Evolutionary conservation across 1,140 invertebrate species (phyloP).

Genomic region (Aphidius gifuensis): DNA sequence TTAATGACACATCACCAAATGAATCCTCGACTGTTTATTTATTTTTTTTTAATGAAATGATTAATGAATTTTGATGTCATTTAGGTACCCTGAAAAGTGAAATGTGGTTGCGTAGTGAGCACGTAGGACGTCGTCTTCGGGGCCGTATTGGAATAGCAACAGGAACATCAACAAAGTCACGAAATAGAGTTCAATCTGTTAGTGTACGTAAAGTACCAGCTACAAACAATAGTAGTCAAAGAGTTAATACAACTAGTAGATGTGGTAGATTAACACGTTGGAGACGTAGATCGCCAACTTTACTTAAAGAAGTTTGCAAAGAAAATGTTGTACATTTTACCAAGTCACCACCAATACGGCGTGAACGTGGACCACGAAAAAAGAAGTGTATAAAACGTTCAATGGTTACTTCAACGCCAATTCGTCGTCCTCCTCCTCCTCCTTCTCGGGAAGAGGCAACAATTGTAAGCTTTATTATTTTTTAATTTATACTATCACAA

Average conservation of each 20-base stretch:
- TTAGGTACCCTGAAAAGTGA: constrained; percentile 13
- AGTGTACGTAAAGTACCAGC: constrained; percentile 45
- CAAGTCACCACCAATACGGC: constrained; percentile 46
- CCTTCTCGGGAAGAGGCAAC: constrained; percentile 42
- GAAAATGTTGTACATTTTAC: constrained; percentile 54
- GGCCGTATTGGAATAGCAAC: constrained; percentile 42
- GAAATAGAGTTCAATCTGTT: constrained; percentile 41
- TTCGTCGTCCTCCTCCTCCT: constrained; percentile 35
- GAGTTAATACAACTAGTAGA: constrained; percentile 44
- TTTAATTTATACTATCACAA: too few species aligned
- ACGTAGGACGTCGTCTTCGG: constrained; percentile 50
- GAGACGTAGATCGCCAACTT: constrained; percentile 46
- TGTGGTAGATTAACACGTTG: constrained; percentile 48
- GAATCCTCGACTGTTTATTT: background rate
- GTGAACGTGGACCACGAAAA: constrained; percentile 44
- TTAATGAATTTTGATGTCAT: constrained; percentile 24
- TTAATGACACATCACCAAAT: background rate
- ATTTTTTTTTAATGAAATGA: constrained; percentile 5
- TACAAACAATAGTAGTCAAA: constrained; percentile 43
- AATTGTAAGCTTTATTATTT: constrained; percentile 31
- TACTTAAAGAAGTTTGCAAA: constrained; percentile 54
- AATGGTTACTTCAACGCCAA: constrained; percentile 52
- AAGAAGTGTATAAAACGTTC: constrained; percentile 52
- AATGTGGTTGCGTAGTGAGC: constrained; percentile 52
- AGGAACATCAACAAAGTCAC: constrained; percentile 33